Evolutionary conservation across 2,113 vertebrate genomes (phyloP), one percentile per base, ranked within the genome.

Genomic region (Oncorhynchus tshawytscha): DNA sequence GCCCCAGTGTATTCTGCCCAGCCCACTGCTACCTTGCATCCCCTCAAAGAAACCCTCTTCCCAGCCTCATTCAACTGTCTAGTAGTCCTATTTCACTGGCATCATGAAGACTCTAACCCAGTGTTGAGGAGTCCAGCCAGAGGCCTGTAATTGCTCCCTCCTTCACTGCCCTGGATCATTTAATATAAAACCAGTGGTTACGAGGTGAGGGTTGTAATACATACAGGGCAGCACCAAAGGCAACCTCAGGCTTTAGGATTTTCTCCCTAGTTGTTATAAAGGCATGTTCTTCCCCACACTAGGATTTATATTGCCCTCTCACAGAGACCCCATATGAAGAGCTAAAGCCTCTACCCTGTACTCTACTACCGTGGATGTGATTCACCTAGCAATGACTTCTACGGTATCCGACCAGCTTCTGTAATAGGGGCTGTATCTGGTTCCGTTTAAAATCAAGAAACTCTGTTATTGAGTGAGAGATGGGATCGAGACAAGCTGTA

Each of bases 321-420:
- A 9, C 70, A 18, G 70, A 27, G 25, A 16, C 22, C 48, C 70
- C 51, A 25, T 27, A 72, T 11, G 8, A 72, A 72, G 27, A 72
- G 49, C 25, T 16, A 11, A 71, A 31, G 20, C 24, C 2, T 2
- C 24, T 6, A 15, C 25, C 2, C 39, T 45, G 39, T 18, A n/a
- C 22, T 20, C 24, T n/a, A 45, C 9, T 24, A 27, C 48, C 25
- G 22, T 48, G 70, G 70, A 51, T 71, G 45, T 54, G 48, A 71
- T 71, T 57, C 70, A 70, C 48, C 49, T 54, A 54, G 45, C 70
- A 45, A 69, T 70, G 39, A 70, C 48, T 16, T 18, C 16, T 18
- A 54, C 16, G 16, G 15, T 54, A 27, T 9, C 27, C 24, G 24
- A 54, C 70, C 24, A 31, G 70, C 70, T 25, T 71, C 11, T 11